Percentiles rank a stretch among this genome's conserved stretches.
These are phyloP conservation scores for Bombus terrestris DNA, from an alignment of 1,140 invertebrate species.

Conservation along the genomic window DNA sequence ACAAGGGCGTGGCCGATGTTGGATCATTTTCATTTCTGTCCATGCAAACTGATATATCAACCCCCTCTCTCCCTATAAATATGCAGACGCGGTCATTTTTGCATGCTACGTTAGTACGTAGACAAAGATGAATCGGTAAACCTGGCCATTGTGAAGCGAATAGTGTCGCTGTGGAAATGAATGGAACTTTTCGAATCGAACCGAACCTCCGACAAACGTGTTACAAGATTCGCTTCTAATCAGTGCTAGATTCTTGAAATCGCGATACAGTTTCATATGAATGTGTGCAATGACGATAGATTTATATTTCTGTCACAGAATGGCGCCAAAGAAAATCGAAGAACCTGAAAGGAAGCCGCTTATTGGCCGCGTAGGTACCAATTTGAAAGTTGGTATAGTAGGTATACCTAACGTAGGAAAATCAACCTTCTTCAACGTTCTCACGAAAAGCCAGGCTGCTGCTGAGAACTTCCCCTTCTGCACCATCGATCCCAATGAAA, in stretches of 20 bases:
- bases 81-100: conserved; percentile 7
- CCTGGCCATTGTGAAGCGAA: background rate
- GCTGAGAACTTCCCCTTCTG: conserved; percentile 99
- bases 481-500: conserved; percentile 99
- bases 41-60: conserved; percentile 52
- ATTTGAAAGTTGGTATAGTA: conserved; percentile 98
- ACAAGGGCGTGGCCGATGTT: conserved; percentile 40
- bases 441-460: conserved; percentile 98
- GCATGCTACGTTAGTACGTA: background rate
- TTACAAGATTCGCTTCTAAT: background rate
- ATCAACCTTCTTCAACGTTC: conserved; percentile 99
- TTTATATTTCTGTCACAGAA: conserved; percentile 80
- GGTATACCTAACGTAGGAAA: conserved; percentile 99
- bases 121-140: background rate
- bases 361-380: conserved; percentile 98
- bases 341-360: conserved; percentile 94
- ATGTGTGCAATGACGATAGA: background rate
- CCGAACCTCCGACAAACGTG: background rate
- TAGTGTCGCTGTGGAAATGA: background rate
- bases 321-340: conserved; percentile 98
- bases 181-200: no score
- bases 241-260: background rate
- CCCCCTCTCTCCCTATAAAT: background rate
- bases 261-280: background rate
- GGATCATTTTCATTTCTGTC: conserved; percentile 74